Evolutionary conservation across 2,113 vertebrate species (phyloP).

Genomic region (Glaucomys volans): DNA sequence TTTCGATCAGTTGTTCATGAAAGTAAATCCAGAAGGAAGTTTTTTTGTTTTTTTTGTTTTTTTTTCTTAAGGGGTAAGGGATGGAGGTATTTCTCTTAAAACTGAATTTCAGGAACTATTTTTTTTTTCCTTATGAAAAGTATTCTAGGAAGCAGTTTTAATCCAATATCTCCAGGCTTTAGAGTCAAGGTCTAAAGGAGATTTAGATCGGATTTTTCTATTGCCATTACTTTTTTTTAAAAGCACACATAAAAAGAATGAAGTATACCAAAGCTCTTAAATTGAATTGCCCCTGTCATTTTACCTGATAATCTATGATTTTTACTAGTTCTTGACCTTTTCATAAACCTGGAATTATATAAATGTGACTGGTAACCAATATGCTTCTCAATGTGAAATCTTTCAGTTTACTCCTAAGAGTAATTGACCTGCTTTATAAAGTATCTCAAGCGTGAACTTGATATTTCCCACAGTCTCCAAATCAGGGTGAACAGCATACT

Average conservation of each 20-base stretch:
- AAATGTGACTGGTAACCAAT: conserved; percentile 7
- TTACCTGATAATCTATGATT: conserved; percentile 18
- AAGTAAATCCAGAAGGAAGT: conserved; percentile 87
- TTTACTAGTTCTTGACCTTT: conserved; percentile 5
- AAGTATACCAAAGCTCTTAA: not conserved
- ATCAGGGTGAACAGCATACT: not conserved
- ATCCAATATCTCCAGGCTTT: not conserved
- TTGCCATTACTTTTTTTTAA: not conserved
- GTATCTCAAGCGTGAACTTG: not conserved
- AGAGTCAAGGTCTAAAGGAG: not conserved
- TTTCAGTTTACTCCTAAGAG: not conserved
- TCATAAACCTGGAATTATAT: conserved; percentile 3
- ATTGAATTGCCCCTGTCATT: not conserved
- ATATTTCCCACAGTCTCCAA: conserved; percentile 12
- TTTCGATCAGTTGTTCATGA: conserved; percentile 91
- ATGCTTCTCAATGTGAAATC: not conserved
- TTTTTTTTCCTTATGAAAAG: conserved; percentile 79
- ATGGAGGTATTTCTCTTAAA: conserved; percentile 78
- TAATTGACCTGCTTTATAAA: not conserved
- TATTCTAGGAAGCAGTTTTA: conserved; percentile 50
- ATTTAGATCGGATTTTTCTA: conserved; percentile 52
- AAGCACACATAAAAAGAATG: not conserved
- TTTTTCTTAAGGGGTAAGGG: conserved; percentile 27
- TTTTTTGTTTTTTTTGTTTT: not conserved
- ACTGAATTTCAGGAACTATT: conserved; percentile 76